Evolutionary conservation across 2,888 invertebrate species (phyloP), one percentile per base, ranked within the genome.

Genomic region (Crematogaster levior): DNA sequence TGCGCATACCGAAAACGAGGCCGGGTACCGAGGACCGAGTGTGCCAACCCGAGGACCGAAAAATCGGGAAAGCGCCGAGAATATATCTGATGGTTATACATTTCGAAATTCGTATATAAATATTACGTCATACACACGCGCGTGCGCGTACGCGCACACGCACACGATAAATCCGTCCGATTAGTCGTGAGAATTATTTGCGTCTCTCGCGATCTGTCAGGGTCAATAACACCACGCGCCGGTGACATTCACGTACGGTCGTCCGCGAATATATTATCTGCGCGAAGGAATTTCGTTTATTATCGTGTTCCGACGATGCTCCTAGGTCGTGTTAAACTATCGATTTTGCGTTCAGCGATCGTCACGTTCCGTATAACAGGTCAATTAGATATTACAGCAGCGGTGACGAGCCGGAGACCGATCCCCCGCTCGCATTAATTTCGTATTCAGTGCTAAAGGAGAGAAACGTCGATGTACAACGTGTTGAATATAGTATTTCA

Each of bases 1-100:
- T 77, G 73, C 48, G 87, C 87, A 85, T 87, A 85, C 87, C 84
- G 61, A 77, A 87, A 87, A 84, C 80, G 83, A 84, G 84, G 84
- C 81, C 84, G 85, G 60, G 82, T 81, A 3, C 61, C 56, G 56
- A 27, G 24, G 73, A 80, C 56, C 12, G 68, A 46, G 58, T 30
- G 73, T n/a, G 34, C 34, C 60, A 30, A 43, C 9, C 58, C 53
- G 46, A 18, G 74, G 80, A 63, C 74, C 74, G 48, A 48, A 66
- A 66, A 66, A 30, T 30, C 66, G 18, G 30, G 48, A 48, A 66
- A 66, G 6, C 48, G 5, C 7, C 30, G 43, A 15, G 43, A 65
- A 61, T 21, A 21, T 12, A n/a, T n/a, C 34, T 60, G 24, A 53
- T 24, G 24, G 56, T 27, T 15, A 15, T 27, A 27, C 18, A 37